A percentile compares a stretch with the other conserved stretches of the same genome.
These are phyloP conservation scores for Chionomys nivalis DNA, from an alignment of 2,113 vertebrate genomes.

Conservation along the genomic window DNA sequence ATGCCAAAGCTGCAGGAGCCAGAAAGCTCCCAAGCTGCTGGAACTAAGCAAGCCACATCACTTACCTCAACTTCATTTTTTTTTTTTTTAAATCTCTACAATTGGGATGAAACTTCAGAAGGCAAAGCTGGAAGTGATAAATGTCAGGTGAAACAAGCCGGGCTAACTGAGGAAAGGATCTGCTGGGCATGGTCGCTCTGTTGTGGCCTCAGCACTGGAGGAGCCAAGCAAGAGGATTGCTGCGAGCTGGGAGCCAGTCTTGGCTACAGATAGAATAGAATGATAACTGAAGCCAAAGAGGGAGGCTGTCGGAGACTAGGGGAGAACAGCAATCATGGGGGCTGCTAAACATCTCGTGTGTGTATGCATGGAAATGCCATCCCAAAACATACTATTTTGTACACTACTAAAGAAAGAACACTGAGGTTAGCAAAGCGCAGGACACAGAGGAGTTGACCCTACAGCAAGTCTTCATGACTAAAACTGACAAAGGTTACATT, in stretches of 20 bases:
- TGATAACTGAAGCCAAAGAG: neutral
- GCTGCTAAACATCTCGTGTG: neutral
- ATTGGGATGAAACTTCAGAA: neutral
- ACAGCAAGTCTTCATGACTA: neutral
- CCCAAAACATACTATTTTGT: neutral
- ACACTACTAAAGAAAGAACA: neutral
- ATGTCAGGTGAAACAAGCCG: neutral
- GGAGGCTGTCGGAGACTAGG: neutral
- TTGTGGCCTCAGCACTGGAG: neutral
- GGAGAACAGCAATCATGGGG: neutral
- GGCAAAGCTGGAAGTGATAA: neutral
- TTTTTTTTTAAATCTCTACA: neutral
- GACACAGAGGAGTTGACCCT: neutral
- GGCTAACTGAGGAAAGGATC: neutral
- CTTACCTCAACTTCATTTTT: neutral
- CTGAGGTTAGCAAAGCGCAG: neutral
- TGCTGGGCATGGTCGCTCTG: neutral
- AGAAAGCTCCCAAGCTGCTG: neutral
- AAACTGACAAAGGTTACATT: neutral
- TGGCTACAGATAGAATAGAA: neutral
- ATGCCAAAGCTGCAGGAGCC: neutral
- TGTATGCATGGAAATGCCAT: too few species aligned
- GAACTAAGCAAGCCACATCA: neutral
- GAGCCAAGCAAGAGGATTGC: too few species aligned
- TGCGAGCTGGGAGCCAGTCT: neutral